Conservation (phyloP, 1,140 invertebrate species). For the Pygmarrhopalites habei region DNA sequence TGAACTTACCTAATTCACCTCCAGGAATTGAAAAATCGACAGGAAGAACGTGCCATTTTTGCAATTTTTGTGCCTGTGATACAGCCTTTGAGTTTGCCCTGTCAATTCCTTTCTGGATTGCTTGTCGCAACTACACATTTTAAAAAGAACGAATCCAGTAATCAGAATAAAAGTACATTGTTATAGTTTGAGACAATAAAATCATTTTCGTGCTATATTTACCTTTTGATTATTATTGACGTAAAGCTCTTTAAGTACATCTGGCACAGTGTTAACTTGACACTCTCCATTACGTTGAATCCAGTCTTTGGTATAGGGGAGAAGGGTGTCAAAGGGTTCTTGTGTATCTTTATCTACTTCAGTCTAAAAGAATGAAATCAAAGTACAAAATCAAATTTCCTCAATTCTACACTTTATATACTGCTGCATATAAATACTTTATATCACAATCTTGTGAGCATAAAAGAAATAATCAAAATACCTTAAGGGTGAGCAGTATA, state of each 20-base stretch:
- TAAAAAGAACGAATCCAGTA: too few relatives aligned
- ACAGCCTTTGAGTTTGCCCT: constrained; percentile 68
- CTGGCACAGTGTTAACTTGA: constrained; percentile 60
- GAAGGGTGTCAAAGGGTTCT: constrained; percentile 63
- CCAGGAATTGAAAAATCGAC: constrained; percentile 77
- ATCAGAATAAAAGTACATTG: too few relatives aligned
- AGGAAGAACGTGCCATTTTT: constrained; percentile 83
- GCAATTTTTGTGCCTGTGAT: constrained; percentile 80
- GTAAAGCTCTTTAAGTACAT: constrained; percentile 54
- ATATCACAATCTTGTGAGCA: constrained; percentile 27
- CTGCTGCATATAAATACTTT: constrained; percentile 1
- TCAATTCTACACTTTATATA: too few relatives aligned
- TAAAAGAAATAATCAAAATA: constrained; percentile 48
- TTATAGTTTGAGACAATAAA: too few relatives aligned
- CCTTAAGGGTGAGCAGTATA: constrained; percentile 74
- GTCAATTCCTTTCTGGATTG: constrained; percentile 69
- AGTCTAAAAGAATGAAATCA: constrained; percentile 52
- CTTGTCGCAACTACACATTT: constrained; percentile 60
- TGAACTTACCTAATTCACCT: constrained; percentile 83
- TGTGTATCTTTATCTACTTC: constrained; percentile 61
- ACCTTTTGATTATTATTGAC: constrained; percentile 47
- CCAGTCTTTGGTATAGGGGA: constrained; percentile 59
- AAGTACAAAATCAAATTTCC: constrained; percentile 17
- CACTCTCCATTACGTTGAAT: constrained; percentile 59
- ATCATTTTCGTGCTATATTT: too few relatives aligned